Conservation (phyloP, 2,888 invertebrate genomes). For the Hololepta plana region DNA sequence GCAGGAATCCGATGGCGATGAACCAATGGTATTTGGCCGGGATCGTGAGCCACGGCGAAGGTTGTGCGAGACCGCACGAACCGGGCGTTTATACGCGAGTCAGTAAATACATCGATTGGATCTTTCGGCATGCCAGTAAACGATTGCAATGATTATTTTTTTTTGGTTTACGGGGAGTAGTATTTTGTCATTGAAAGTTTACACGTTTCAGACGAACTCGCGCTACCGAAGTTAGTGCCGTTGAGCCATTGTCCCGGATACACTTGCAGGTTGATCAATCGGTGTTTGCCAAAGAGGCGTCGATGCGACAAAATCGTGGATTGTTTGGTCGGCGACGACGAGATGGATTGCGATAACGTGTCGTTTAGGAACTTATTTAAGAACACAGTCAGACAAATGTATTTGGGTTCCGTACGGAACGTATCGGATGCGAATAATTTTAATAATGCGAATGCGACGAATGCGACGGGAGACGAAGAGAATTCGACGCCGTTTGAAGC, state of each 20-base stretch:
- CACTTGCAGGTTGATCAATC: conserved; percentile 41
- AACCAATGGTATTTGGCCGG: conserved; percentile 69
- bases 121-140: conserved; percentile 41
- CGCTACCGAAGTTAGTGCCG: conserved; percentile 32
- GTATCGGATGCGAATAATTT: conserved; percentile 4
- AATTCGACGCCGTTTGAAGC: conserved; percentile 5
- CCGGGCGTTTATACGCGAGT: conserved; percentile 73
- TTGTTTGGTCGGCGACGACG: conserved; percentile 68
- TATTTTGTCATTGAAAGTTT: background rate
- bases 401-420: conserved; percentile 5
- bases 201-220: conserved; percentile 27
- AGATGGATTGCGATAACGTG: conserved; percentile 37
- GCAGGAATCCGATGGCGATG: conserved; percentile 45
- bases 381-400: conserved; percentile 14
- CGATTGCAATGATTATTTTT: conserved; percentile 7
- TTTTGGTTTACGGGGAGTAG: background rate
- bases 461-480: conserved; percentile 6
- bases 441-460: conserved; percentile 5
- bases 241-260: conserved; percentile 53
- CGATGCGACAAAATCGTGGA: conserved; percentile 58
- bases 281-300: conserved; percentile 45
- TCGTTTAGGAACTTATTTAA: conserved; percentile 14
- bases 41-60: conserved; percentile 73
- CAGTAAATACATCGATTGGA: conserved; percentile 57
- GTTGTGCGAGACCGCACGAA: conserved; percentile 61